These are phyloP conservation scores for Sesamia nonagrioides DNA, from an alignment of 1,140 invertebrate genomes.

Conservation along the genomic window DNA sequence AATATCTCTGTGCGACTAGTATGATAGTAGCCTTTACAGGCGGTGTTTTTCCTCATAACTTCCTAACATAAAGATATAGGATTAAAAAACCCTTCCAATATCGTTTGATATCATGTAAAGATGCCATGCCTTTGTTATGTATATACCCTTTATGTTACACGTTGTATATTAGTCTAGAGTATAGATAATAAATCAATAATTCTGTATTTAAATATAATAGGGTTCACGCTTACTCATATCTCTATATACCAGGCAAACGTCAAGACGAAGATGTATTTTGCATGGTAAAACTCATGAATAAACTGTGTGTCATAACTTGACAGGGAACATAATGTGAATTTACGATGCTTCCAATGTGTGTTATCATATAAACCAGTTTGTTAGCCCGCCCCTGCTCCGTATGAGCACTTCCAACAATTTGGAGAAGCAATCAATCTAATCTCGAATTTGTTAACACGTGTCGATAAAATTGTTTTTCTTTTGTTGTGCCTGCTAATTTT, in stretches of 20 bases:
- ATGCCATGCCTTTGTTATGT: too few species aligned
- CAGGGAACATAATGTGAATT: constrained; percentile 27
- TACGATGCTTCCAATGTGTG: constrained; percentile 26
- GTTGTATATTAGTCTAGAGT: too few species aligned
- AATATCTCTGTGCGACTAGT: too few species aligned
- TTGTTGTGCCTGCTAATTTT: too few species aligned
- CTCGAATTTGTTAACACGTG: not conserved
- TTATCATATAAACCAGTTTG: constrained; percentile 22
- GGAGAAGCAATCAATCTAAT: not conserved
- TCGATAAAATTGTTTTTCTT: not conserved
- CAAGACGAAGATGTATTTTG: constrained; percentile 21
- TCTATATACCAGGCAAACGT: not conserved
- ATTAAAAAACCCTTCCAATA: too few species aligned
- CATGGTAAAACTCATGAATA: constrained; percentile 21
- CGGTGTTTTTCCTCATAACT: too few species aligned
- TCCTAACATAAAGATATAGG: too few species aligned
- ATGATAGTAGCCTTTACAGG: too few species aligned
- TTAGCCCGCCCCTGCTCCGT: not conserved
- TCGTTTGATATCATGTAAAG: too few species aligned
- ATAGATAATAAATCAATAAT: too few species aligned
- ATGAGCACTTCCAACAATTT: constrained; percentile 3
- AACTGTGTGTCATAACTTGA: constrained; percentile 25
- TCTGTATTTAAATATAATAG: not conserved
- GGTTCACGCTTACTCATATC: not conserved
- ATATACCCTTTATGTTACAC: too few species aligned